Conservation (phyloP, 2,888 invertebrate genomes). For the Dorcus hopei region DNA sequence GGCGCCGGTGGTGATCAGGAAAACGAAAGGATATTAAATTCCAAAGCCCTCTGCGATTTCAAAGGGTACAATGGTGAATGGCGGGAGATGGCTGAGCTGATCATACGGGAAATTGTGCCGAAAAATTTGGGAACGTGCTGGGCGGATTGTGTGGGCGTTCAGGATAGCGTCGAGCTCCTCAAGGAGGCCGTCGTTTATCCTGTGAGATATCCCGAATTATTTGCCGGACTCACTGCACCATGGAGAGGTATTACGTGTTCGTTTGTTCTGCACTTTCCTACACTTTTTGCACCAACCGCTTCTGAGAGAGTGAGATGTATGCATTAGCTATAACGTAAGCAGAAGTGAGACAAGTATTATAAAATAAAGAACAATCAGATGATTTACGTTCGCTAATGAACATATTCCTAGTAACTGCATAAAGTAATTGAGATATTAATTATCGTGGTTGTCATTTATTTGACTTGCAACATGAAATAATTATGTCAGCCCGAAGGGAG, state of each 20-base stretch:
- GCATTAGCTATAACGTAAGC: too few species aligned
- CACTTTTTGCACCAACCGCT: too few species aligned
- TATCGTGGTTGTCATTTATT: too few species aligned
- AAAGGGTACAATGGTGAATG: conserved; percentile 55
- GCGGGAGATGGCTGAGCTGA: conserved; percentile 62
- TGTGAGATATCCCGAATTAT: conserved; percentile 68
- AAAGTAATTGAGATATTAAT: too few species aligned
- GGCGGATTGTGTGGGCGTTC: conserved; percentile 78
- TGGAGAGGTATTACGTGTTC: conserved; percentile 71
- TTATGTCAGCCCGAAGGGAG: too few species aligned
- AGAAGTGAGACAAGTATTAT: too few species aligned
- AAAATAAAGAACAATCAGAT: too few species aligned
- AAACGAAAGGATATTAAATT: background rate
- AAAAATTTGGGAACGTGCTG: conserved; percentile 56
- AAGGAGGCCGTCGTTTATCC: conserved; percentile 88
- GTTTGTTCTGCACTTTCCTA: too few species aligned
- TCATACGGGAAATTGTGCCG: conserved; percentile 59
- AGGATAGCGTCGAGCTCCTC: conserved; percentile 69
- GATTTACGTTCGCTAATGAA: too few species aligned
- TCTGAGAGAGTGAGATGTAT: too few species aligned
- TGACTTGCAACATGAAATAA: too few species aligned
- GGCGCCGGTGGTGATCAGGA: background rate
- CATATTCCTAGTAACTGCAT: too few species aligned
- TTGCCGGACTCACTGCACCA: conserved; percentile 65
- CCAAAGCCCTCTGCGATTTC: conserved; percentile 34